These are phyloP conservation scores for Bugula neritina DNA, from an alignment of 2,888 invertebrate species.

Conservation along the genomic window DNA sequence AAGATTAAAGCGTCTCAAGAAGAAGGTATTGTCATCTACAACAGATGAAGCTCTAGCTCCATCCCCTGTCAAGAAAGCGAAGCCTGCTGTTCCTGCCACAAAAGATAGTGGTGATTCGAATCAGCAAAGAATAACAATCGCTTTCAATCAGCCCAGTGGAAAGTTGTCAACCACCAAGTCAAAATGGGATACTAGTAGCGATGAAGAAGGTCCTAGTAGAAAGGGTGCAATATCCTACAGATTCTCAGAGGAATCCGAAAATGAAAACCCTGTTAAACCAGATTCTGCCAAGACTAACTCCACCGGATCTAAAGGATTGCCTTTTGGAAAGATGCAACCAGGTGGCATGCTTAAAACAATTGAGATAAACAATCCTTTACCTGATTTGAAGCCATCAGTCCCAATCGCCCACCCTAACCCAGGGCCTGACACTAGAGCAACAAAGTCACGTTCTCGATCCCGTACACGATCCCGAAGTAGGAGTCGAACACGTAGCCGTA, in stretches of 20 bases:
- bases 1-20: neutral
- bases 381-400: constrained; percentile 13
- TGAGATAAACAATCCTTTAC: constrained; percentile 18
- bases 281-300: neutral
- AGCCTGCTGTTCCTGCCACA: neutral
- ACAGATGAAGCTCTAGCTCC: neutral
- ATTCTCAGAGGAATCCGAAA: constrained; percentile 19
- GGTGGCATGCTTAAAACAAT: constrained; percentile 13
- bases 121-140: constrained; percentile 24
- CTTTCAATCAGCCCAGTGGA: constrained; percentile 10
- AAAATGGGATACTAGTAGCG: constrained; percentile 27
- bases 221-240: constrained; percentile 26
- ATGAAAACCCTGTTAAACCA: neutral
- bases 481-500: constrained; percentile 18
- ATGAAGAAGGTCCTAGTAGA: constrained; percentile 2
- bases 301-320: no score
- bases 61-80: neutral
- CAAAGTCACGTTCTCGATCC: neutral
- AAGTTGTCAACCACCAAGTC: constrained; percentile 21
- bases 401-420: constrained; percentile 24
- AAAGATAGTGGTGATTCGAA: neutral
- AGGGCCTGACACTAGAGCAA: neutral
- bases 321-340: constrained; percentile 21
- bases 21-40: neutral
- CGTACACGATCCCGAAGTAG: constrained; percentile 5